phyloP scores from a whole-genome alignment of 2,888 invertebrate species.

The Lissocephala sabroskyi region DNA sequence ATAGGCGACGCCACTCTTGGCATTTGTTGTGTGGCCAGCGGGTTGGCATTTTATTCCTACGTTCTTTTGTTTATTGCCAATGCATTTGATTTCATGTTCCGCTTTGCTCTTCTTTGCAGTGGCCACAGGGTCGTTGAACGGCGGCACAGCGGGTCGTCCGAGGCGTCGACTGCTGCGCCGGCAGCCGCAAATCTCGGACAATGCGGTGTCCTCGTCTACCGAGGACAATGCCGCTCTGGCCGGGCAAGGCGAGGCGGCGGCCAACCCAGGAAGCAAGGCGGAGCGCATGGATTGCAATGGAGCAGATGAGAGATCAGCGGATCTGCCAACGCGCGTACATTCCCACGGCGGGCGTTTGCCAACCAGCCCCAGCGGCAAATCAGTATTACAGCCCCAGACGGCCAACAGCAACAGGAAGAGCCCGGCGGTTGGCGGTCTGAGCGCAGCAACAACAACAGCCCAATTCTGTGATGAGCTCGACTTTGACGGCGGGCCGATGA shows the following conservation, averaged over 20 bases:
- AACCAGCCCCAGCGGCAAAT: too few species aligned
- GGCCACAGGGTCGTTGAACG: conserved; percentile 41
- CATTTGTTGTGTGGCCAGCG: too few species aligned
- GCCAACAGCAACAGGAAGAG: conserved; percentile 20
- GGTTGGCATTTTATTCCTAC: too few species aligned
- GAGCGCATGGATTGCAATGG: too few species aligned
- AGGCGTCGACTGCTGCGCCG: conserved; percentile 19
- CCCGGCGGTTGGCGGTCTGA: too few species aligned
- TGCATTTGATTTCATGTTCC: too few species aligned
- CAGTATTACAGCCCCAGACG: conserved; percentile 51
- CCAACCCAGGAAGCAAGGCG: too few species aligned
- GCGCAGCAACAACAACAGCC: conserved; percentile 10
- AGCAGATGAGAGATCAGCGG: not conserved
- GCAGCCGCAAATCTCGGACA: conserved; percentile 19
- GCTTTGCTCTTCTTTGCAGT: conserved; percentile 33
- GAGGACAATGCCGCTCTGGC: too few species aligned
- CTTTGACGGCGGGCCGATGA: conserved; percentile 29
- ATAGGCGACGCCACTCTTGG: too few species aligned
- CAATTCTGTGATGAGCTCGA: conserved; percentile 17
- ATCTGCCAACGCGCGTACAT: conserved; percentile 20
- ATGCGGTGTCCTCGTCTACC: conserved; percentile 14
- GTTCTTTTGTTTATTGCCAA: not conserved
- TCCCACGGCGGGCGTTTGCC: conserved; percentile 22
- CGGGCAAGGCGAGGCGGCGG: too few species aligned
- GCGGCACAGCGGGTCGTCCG: conserved; percentile 20